Evolutionary conservation across 1,140 invertebrate genomes (phyloP).

Genomic region (Caenorhabditis briggsae): DNA sequence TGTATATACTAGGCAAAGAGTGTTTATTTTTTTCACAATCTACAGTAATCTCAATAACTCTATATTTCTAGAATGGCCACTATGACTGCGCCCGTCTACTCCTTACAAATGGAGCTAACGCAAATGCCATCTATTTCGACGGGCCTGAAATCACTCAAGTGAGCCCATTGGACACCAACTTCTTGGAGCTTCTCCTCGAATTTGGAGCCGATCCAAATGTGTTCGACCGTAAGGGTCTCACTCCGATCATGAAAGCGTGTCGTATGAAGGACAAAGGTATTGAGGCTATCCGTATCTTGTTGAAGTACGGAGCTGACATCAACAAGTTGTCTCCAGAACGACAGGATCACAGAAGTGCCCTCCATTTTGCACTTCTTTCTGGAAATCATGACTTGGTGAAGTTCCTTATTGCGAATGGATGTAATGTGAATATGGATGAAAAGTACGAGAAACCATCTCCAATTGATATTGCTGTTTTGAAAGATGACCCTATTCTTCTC

Average conservation of each 20-base stretch:
- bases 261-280: constrained; percentile 67
- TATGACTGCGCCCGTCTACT: constrained; percentile 83
- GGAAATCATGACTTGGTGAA: constrained; percentile 64
- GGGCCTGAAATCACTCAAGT: constrained; percentile 69
- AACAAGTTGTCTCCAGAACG: constrained; percentile 62
- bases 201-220: constrained; percentile 69
- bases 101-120: constrained; percentile 84
- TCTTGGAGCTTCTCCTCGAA: constrained; percentile 64
- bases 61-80: constrained; percentile 75
- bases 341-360: constrained; percentile 67
- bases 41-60: neutral
- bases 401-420: constrained; percentile 67
- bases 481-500: constrained; percentile 65
- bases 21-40: neutral
- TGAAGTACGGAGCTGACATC: constrained; percentile 68
- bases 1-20: neutral
- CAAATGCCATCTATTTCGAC: constrained; percentile 80
- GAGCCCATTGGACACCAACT: constrained; percentile 66
- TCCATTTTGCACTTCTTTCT: constrained; percentile 68
- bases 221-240: constrained; percentile 68
- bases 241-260: constrained; percentile 68
- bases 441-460: constrained; percentile 68
- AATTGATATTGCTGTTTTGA: constrained; percentile 69
- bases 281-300: constrained; percentile 62
- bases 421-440: constrained; percentile 65